These are phyloP conservation scores for Physocephala rufipes DNA, from an alignment of 2,888 invertebrate species.

Conservation along the genomic window DNA sequence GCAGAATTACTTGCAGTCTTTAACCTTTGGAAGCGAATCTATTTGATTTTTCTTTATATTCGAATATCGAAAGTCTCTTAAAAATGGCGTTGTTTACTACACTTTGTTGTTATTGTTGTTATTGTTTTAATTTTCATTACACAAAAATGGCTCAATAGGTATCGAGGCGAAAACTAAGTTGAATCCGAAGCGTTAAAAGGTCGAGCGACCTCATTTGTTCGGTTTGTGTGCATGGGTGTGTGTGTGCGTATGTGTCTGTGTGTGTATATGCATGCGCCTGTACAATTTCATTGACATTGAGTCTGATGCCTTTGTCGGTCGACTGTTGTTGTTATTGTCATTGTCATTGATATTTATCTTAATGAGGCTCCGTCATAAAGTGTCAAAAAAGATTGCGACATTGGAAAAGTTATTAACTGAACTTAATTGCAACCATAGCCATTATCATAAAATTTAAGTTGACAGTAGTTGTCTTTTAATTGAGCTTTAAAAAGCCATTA, in stretches of 20 bases:
- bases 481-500: slow-evolving; percentile 23
- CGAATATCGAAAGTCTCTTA: not conserved
- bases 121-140: not conserved
- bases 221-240: not conserved
- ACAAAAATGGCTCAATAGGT: slow-evolving; percentile 16
- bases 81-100: not conserved
- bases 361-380: slow-evolving; percentile 4
- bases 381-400: not conserved
- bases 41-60: not conserved
- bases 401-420: slow-evolving; percentile 22
- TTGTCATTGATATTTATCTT: not conserved
- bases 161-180: slow-evolving; percentile 21
- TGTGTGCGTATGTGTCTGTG: not conserved
- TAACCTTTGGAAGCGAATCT: not conserved
- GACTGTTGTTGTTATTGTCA: no score
- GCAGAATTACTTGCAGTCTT: not conserved
- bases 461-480: slow-evolving; percentile 29
- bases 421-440: slow-evolving; percentile 18
- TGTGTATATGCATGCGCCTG: slow-evolving; percentile 6
- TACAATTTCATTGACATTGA: no score
- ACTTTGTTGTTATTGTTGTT: slow-evolving; percentile 11
- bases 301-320: slow-evolving; percentile 10
- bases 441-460: slow-evolving; percentile 23
- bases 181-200: not conserved
- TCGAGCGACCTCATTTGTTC: not conserved